Base-by-base conservation (phyloP, 2,888 invertebrate genomes). In the Adelphocoris suturalis region DNA sequence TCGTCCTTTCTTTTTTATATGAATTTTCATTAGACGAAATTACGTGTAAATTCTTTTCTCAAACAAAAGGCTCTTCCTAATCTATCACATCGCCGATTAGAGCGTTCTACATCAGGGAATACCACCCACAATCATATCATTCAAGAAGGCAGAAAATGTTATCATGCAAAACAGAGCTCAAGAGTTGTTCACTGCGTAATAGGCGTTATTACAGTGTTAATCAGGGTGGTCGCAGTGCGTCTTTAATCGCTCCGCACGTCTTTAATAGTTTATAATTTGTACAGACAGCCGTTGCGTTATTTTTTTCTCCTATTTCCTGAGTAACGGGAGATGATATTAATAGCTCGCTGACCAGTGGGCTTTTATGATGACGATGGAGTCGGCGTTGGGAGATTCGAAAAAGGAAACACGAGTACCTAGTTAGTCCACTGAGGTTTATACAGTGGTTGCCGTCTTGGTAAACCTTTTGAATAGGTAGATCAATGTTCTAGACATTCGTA, bases 61-160 rank as follows among this genome's bases (percentile, higher is more conserved):
- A 46, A 46, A 46, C 46, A 80, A 80, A 46, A 80, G 12, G 16
- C 80, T 14, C 48, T 0, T 13, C 13, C 37, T 80, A 80, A 80
- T 46, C 80, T 37, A 80, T 80, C 80, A 80, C 80, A 80, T 19
- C 80, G 28, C 16, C 46, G 80, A 46, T 80, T 80, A 80, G 80
- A 46, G 68, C 23, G 68, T 13, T 68, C 68, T 23, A 23, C 68
- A 23, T 68, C 68, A 37, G 80, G 23, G 23, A 5, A 16, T 4
- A 80, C 80, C 80, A 14, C 48, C 28, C 14, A 19, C 46, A 80
- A 80, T 80, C 48, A 47, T 19, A 48, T 16, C 28, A 46, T 80
- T 48, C 46, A 80, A 80, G 80, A 80, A 46, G 80, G 80, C 37
- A 80, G 46, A 80, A 80, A 46, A 80, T 46, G 48, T 80, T 46